Percentiles rank a stretch among this genome's conserved stretches.
phyloP scores from a whole-genome alignment of 1,140 invertebrate species.

The Drosophila pallidifrons region DNA sequence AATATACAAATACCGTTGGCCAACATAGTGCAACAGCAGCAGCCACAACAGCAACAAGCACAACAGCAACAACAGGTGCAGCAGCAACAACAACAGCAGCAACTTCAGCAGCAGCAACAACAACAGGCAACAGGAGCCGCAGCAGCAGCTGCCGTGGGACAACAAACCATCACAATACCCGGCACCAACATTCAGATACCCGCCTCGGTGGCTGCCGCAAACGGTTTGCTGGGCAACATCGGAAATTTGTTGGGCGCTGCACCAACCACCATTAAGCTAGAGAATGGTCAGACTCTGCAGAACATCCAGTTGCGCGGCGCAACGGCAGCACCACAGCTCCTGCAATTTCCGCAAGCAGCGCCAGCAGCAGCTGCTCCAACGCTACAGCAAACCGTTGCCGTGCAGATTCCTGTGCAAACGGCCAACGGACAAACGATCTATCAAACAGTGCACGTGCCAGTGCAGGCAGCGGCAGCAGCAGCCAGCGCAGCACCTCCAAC shows the following conservation, averaged over 20 bases:
- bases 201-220: conserved; percentile 78
- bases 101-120: conserved; percentile 51
- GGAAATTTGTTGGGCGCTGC: conserved; percentile 51
- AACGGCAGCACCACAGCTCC: conserved; percentile 86
- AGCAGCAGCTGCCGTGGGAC: conserved; percentile 7
- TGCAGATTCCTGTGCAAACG: conserved; percentile 96
- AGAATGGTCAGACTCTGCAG: conserved; percentile 72
- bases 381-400: conserved; percentile 93
- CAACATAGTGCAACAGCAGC: conserved; percentile 64
- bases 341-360: conserved; percentile 87
- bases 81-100: conserved; percentile 22
- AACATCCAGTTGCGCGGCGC: conserved; percentile 87
- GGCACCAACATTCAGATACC: conserved; percentile 88
- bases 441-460: conserved; percentile 96
- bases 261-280: conserved; percentile 66
- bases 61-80: conserved; percentile 39
- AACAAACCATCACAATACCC: conserved; percentile 86
- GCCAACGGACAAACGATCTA: conserved; percentile 96
- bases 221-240: conserved; percentile 74
- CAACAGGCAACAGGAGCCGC: conserved; percentile 20
- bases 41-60: conserved; percentile 43
- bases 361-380: conserved; percentile 86
- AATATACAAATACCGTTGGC: conserved; percentile 87
- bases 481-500: conserved; percentile 6
- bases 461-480: conserved; percentile 89